These are phyloP conservation scores for Apis mellifera DNA, from an alignment of 1,140 invertebrate genomes.

Conservation along the genomic window Amel_HAv3.1 CM009938.2:4995501-4996000, in stretches of 20 bases:
- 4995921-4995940: slow-evolving; percentile 39
- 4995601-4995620: slow-evolving; percentile 38
- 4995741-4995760: background rate
- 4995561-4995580: slow-evolving; percentile 32
- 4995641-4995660: slow-evolving; percentile 22
- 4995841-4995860: slow-evolving; percentile 43
- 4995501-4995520: slow-evolving; percentile 45
- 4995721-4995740: background rate
- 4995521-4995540: slow-evolving; percentile 41
- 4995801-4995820: slow-evolving; percentile 24
- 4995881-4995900: slow-evolving; percentile 46
- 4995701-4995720: background rate
- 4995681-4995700: slow-evolving; percentile 19
- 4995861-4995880: slow-evolving; percentile 39
- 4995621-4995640: slow-evolving; percentile 37
- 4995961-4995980: background rate
- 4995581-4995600: slow-evolving; percentile 23
- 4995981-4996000: background rate
- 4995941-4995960: slow-evolving; percentile 30
- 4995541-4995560: slow-evolving; percentile 43
- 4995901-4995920: slow-evolving; percentile 35
- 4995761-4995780: background rate
- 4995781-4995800: slow-evolving; percentile 1
- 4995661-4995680: slow-evolving; percentile 37
- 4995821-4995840: slow-evolving; percentile 37